phyloP scores from a whole-genome alignment of 2,797 vertebrate species.

The Mionectes olivaceus region DNA sequence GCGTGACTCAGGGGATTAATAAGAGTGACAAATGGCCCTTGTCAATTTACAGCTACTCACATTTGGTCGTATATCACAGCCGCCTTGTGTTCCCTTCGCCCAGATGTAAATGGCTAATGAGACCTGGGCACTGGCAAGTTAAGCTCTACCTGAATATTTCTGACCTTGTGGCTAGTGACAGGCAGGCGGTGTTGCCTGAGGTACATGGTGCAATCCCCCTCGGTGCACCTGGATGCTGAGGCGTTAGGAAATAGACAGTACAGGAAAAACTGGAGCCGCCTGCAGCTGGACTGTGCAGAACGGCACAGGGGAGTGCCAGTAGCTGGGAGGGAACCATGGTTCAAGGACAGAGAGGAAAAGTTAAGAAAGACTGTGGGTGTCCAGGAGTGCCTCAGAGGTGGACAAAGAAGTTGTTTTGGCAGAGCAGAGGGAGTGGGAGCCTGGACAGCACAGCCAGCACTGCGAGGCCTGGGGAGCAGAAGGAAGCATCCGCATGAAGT shows the following conservation, averaged over 20 bases:
- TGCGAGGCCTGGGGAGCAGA: not conserved
- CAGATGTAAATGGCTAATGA: not conserved
- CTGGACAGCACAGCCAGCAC: not conserved
- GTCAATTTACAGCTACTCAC: not conserved
- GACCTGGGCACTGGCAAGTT: not conserved
- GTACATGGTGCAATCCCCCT: not conserved
- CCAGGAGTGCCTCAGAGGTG: not conserved
- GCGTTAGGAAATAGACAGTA: not conserved
- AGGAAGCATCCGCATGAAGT: not conserved
- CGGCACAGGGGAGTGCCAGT: fast-evolving
- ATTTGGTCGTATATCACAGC: not conserved
- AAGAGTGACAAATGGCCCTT: not conserved
- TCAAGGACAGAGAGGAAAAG: not conserved
- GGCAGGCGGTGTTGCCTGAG: not conserved
- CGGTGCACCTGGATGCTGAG: fast-evolving
- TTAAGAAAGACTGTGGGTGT: not conserved
- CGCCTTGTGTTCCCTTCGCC: not conserved
- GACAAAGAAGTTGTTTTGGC: not conserved
- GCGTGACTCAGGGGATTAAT: not conserved
- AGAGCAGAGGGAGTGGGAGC: not conserved
- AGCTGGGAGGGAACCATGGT: not conserved
- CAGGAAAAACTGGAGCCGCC: not conserved
- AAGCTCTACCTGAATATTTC: not conserved
- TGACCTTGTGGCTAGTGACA: not conserved
- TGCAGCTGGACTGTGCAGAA: fast-evolving